phyloP scores from a whole-genome alignment of 2,888 invertebrate species.

The Andrena fulva region DNA sequence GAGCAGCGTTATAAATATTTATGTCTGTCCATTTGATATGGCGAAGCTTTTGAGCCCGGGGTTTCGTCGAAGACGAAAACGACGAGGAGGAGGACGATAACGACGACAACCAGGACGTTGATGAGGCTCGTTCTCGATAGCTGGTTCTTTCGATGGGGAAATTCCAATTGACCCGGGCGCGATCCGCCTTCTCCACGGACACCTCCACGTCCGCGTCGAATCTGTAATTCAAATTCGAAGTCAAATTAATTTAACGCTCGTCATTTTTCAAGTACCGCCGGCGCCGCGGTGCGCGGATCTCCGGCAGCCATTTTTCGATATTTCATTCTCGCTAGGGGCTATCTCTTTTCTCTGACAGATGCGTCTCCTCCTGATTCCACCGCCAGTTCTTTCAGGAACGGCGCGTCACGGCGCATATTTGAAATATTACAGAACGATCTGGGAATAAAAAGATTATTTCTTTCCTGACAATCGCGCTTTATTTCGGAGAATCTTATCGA shows the following conservation, averaged over 20 bases:
- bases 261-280: conserved; percentile 78
- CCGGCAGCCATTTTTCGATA: conserved; percentile 69
- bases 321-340: conserved; percentile 63
- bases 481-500: not conserved
- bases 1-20: conserved; percentile 73
- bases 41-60: conserved; percentile 39
- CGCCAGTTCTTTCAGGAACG: conserved; percentile 38
- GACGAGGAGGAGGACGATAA: conserved; percentile 34
- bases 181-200: conserved; percentile 69
- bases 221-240: conserved; percentile 77
- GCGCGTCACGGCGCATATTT: conserved; percentile 12
- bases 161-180: conserved; percentile 64
- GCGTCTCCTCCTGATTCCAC: conserved; percentile 47
- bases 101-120: conserved; percentile 47
- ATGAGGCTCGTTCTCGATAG: conserved; percentile 46
- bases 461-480: not conserved
- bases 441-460: not conserved
- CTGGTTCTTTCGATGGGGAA: conserved; percentile 45
- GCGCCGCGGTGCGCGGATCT: conserved; percentile 59
- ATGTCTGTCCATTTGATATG: conserved; percentile 39
- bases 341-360: conserved; percentile 58
- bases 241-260: conserved; percentile 81
- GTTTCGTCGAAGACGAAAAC: conserved; percentile 33
- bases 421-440: conserved; percentile 32
- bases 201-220: conserved; percentile 69